These are phyloP conservation scores for Molothrus aeneus DNA, from an alignment of 2,797 vertebrate species.

Conservation along the genomic window DNA sequence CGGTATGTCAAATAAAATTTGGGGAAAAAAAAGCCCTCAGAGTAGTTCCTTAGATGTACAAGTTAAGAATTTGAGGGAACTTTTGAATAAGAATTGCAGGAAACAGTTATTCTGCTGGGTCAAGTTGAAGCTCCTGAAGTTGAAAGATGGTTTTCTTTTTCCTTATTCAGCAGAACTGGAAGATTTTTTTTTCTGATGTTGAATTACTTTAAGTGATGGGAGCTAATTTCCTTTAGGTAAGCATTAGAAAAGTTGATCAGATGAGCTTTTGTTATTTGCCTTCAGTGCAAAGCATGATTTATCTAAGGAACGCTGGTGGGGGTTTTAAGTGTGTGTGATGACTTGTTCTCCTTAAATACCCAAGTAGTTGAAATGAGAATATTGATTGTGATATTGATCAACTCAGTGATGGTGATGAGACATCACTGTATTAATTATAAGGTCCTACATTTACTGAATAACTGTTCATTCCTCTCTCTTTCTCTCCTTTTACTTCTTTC, in stretches of 20 bases:
- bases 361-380: neutral
- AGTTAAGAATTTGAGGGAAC: neutral
- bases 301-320: neutral
- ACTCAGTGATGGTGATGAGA: neutral
- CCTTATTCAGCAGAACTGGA: neutral
- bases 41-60: neutral
- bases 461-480: neutral
- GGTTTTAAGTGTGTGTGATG: neutral
- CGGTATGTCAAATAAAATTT: neutral
- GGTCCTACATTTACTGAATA: neutral
- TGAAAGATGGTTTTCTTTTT: neutral
- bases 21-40: accelerated
- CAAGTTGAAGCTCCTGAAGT: neutral
- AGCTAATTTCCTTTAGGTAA: neutral
- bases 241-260: neutral
- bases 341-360: neutral
- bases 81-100: neutral
- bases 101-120: neutral
- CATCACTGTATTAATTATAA: neutral
- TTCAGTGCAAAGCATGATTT: neutral
- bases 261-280: neutral
- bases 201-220: neutral
- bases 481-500: neutral
- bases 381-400: constrained; percentile 23
- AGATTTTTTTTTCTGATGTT: neutral